Evolutionary conservation across 1,140 invertebrate genomes (phyloP), one percentile per base, ranked within the genome.

Genomic region (Luehdorfia chinensis): DNA sequence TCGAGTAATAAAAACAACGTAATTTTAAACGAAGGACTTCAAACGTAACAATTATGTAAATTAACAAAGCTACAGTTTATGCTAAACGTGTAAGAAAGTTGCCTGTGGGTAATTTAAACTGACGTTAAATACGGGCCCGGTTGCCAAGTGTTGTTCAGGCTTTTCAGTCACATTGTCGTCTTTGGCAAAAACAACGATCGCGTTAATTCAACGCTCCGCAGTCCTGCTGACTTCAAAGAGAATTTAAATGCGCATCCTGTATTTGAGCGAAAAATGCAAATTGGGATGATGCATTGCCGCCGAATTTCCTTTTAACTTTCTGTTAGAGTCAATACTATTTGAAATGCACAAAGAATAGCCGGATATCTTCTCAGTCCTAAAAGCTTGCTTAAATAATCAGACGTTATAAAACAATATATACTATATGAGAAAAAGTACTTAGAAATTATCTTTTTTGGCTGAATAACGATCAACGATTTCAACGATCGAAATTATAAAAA

Each of bases 41-140:
- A 37, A 36, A 36, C 11, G 23, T 11, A 43, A 43, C 23, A 43
- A 43, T 43, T 43, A 43, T 43, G 39, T 12, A 43, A 43, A 43
- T 18, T n/a, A 25, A 8, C 7, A 13, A 14, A n/a, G n/a, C n/a
- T n/a, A n/a, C n/a, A n/a, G 5, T 15, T 28, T 28, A 15, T 9
- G 23, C 1, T 9, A 11, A n/a, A 12, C 14, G 27, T 9, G 15
- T 28, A 43, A 43, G 39, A 16, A 36, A 36, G 18, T 36, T 16
- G 33, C 14, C 27, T 43, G 39, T 16, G 23, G 39, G 14, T 43
- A 43, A 41, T 43, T 43, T 16, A 30, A 30, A 3, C 14, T 30
- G 27, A 4, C 23, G 25, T 9, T n/a, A n/a, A 15, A 43, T 1
- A 28, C 14, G 33, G 4, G 15, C 33, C 7, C 18, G 16, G 19